A percentile compares a stretch with the other conserved stretches of the same genome.
Conservation (phyloP, 2,797 vertebrate species). For the Salmo trutta region DNA sequence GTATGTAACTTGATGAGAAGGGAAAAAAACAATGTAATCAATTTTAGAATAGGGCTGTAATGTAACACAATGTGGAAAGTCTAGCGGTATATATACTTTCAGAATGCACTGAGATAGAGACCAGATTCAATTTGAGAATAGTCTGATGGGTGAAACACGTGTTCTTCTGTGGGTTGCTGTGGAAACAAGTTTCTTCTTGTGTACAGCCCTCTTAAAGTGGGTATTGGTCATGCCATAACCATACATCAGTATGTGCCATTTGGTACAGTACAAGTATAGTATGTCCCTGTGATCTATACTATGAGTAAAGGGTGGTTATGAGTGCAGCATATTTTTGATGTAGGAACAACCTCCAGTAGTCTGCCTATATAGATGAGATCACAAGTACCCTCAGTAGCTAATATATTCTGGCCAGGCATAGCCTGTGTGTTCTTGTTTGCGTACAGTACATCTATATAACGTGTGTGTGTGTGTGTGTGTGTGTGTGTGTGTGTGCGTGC, state of each 20-base stretch:
- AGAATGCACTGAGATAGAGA: too few relatives aligned
- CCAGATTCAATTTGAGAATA: neutral
- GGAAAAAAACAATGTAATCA: too few relatives aligned
- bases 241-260: constrained; percentile 34
- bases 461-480: constrained; percentile 13
- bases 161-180: neutral
- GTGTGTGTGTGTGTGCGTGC: neutral
- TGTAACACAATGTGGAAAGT: too few relatives aligned
- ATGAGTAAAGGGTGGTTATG: constrained; percentile 54
- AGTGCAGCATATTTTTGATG: constrained; percentile 67
- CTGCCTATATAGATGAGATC: constrained; percentile 1
- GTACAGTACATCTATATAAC: constrained; percentile 21
- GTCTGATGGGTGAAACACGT: neutral
- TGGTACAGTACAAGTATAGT: constrained; percentile 22
- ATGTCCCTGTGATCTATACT: constrained; percentile 43
- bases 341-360: constrained; percentile 44
- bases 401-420: constrained; percentile 43
- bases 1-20: too few relatives aligned
- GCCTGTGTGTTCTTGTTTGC: constrained; percentile 25
- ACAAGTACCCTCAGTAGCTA: constrained; percentile 5
- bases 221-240: constrained; percentile 43
- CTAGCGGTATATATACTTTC: too few relatives aligned
- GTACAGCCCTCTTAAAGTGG: constrained; percentile 54
- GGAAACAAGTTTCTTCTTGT: constrained; percentile 37
- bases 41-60: too few relatives aligned